phyloP scores from a whole-genome alignment of 2,888 invertebrate genomes.

The Helicoverpa assulta region DNA sequence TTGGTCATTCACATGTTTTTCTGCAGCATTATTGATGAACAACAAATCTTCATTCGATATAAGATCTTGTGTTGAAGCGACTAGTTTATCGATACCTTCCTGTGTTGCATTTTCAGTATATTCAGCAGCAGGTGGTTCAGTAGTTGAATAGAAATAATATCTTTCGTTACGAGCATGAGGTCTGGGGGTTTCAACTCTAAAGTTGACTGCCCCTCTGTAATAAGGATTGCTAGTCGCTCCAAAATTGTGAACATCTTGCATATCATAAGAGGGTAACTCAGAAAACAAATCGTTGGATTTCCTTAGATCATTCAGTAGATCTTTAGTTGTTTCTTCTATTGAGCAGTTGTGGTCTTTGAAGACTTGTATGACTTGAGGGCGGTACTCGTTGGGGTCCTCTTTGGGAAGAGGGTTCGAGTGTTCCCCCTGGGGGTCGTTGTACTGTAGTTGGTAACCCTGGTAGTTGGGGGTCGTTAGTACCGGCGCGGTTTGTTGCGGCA shows the following conservation, averaged over 20 bases:
- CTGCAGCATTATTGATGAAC: constrained; percentile 90
- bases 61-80: constrained; percentile 90
- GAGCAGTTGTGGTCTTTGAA: constrained; percentile 84
- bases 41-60: constrained; percentile 92
- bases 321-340: constrained; percentile 62
- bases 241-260: constrained; percentile 76
- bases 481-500: constrained; percentile 57
- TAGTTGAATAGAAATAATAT: constrained; percentile 73
- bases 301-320: constrained; percentile 66
- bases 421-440: constrained; percentile 25
- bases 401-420: constrained; percentile 69
- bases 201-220: constrained; percentile 76
- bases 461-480: constrained; percentile 62
- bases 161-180: constrained; percentile 78
- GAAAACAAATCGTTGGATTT: constrained; percentile 71
- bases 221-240: constrained; percentile 74
- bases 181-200: constrained; percentile 75
- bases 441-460: constrained; percentile 43
- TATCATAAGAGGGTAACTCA: constrained; percentile 70
- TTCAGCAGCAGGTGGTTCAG: constrained; percentile 63
- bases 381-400: constrained; percentile 71
- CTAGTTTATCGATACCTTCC: constrained; percentile 85
- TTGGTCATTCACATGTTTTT: constrained; percentile 74
- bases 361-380: constrained; percentile 77
- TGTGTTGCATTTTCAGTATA: constrained; percentile 66